Base-by-base conservation (phyloP, 2,888 invertebrate species). In the Eumacrocentrus americanus region DNA sequence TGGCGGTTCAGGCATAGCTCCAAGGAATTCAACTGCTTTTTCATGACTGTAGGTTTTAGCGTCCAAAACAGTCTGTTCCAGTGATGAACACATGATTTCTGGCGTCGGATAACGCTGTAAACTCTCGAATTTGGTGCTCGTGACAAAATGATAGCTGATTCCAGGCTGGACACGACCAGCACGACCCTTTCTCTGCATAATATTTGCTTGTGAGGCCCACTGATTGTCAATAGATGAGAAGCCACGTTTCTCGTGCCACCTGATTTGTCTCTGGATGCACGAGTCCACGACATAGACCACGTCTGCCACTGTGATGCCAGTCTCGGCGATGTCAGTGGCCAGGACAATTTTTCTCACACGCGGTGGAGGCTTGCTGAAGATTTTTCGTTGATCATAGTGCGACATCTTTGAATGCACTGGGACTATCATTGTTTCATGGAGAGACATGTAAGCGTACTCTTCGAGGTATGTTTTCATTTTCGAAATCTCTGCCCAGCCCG, bases 401-500 rank as follows among this genome's bases (percentile, higher is more conserved):
- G 78, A 71, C 52, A 82, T 80, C 81, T 83, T 84, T 5, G 88
- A 88, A 79, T 88, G 88, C 3, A 87, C 82, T 0, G 86, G 84
- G 44, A 87, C 59, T 35, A 87, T 75, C 44, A 83, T 54, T 64
- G 83, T 35, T 80, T 9, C 75, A 61, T 0, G 69, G 0, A 18
- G 12, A 2, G 48, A 7, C n/a, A n/a, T 60, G 1, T 62, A 59
- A 23, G 75, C 81, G 11, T 70, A 65, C 20, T 81, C 71, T 16
- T 84, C 81, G 7, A 88, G 67, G n/a, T 84, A 48, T 12, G 78
- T 79, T 50, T 83, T 82, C 0, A 88, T 80, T 47, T 79, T 79
- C 20, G 81, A 82, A 38, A 91, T 91, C 61, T 91, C 90, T 2
- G 84, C 81, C 91, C 91, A 91, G 11, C 91, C 91, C 12, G 91